Evolutionary conservation across 1,140 invertebrate species (phyloP), one percentile per base, ranked within the genome.

Genomic region (Carcinoscorpius rotundicauda): DNA sequence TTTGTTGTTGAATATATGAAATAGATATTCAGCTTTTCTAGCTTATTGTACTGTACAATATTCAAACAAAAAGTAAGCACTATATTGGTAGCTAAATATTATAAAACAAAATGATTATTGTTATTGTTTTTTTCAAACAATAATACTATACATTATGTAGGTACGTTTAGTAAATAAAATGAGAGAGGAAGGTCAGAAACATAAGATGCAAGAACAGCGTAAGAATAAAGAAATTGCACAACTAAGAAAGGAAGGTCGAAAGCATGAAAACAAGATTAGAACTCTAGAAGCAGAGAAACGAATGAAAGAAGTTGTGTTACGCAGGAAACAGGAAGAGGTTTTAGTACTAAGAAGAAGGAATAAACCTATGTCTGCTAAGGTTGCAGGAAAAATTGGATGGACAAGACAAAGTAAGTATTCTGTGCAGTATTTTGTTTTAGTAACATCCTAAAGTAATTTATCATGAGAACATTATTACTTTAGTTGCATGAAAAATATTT

Each of bases 271-370:
- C 74, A 81, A 87, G 64, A 95, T 98, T 49, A 82, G 87, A 70
- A 85, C 83, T 0, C 77, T 99, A 62, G 91, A 98, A 77, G 86
- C 88, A 3, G 89, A 97, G 75, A 87, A 91, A 65, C 85, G 86
- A 75, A 84, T 93, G 63, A 97, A 96, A 76, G 94, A 98, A 72
- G 88, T 91, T 70, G 86, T 93, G 3, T 79, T 99, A 4, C 86
- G 88, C 72, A 81, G 96, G 58, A 97, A 96, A 75, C 93, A 97
- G 71, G 91, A 97, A 73, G 95, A 99, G 79, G 91, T 98, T 3
- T 87, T 87, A 1, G 85, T 88, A 1, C 77, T 98, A 58, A 82
- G 88, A 65, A 86, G 82, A 71, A 82, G 84, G 60, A 75, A 75
- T 51, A 87, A 87, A 76, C 82, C 69, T 76, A 86, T 70, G 83